phyloP scores from a whole-genome alignment of 1,140 invertebrate genomes.

The Calliphora vicina region DNA sequence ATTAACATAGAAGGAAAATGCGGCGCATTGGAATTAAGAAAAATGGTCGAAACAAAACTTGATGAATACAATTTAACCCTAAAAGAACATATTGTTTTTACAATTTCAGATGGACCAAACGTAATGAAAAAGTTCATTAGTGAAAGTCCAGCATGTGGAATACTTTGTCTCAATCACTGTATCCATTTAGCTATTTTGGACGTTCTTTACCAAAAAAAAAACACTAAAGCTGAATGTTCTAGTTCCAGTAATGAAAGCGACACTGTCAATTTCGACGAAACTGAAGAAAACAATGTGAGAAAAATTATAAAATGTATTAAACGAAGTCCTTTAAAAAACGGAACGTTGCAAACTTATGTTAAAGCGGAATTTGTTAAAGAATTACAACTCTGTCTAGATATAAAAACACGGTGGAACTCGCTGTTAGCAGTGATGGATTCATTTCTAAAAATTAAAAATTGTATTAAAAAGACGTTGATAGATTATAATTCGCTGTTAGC shows the following conservation, averaged over 20 bases:
- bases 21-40: neutral
- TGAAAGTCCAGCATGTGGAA: neutral
- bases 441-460: constrained; percentile 4
- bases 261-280: neutral
- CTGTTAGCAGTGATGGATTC: neutral
- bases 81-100: neutral
- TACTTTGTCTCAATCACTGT: neutral
- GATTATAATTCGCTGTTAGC: neutral
- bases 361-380: constrained; percentile 1
- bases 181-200: neutral
- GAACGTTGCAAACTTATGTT: constrained; percentile 10
- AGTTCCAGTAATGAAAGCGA: neutral
- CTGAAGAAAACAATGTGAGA: neutral
- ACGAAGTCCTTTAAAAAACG: neutral
- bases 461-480: constrained; percentile 3
- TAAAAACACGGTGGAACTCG: neutral
- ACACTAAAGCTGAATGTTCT: neutral
- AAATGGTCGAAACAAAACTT: neutral
- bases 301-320: neutral
- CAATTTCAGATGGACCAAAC: neutral
- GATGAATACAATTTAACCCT: neutral
- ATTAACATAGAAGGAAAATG: neutral
- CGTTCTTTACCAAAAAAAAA: constrained; percentile 1
- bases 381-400: constrained; percentile 7
- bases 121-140: neutral